Evolutionary conservation across 2,113 vertebrate species (phyloP).

Genomic region (Ptychochromis oligacanthus): DNA sequence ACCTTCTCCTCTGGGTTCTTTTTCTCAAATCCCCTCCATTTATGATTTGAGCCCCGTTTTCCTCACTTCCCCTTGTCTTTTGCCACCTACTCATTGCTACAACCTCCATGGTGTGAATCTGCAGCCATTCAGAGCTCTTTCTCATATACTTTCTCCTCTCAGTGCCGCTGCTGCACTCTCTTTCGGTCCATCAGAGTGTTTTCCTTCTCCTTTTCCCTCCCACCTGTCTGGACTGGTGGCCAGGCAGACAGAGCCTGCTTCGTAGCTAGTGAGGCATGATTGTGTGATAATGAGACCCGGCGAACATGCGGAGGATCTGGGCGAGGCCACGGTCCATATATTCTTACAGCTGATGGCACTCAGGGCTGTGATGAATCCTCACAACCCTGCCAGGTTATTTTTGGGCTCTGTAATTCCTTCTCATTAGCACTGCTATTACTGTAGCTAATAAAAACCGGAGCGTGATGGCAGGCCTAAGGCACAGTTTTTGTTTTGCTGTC

Average conservation of each 20-base stretch:
- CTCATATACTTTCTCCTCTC: not conserved
- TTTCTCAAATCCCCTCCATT: not conserved
- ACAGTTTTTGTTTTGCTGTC: not conserved
- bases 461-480: not conserved
- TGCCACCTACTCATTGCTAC: not conserved
- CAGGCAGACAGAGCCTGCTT: slow-evolving; percentile 43
- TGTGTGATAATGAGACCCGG: slow-evolving; percentile 57
- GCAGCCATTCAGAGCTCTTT: not conserved
- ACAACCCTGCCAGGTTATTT: slow-evolving; percentile 53
- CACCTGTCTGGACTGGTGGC: slow-evolving; percentile 52
- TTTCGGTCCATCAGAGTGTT: not conserved
- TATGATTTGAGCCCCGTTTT: not conserved
- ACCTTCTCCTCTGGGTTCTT: not conserved
- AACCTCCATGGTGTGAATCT: not conserved
- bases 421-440: slow-evolving; percentile 64
- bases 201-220: slow-evolving; percentile 23
- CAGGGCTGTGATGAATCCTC: slow-evolving; percentile 14
- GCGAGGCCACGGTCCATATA: slow-evolving; percentile 42
- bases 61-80: not conserved
- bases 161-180: accelerated
- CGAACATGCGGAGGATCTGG: slow-evolving; percentile 28
- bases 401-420: slow-evolving; percentile 54
- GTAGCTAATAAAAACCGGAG: slow-evolving; percentile 54
- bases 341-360: slow-evolving; percentile 42
- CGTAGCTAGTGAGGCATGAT: slow-evolving; percentile 43